These are phyloP conservation scores for Aelia acuminata DNA, from an alignment of 2,888 invertebrate species.

Conservation along the genomic window DNA sequence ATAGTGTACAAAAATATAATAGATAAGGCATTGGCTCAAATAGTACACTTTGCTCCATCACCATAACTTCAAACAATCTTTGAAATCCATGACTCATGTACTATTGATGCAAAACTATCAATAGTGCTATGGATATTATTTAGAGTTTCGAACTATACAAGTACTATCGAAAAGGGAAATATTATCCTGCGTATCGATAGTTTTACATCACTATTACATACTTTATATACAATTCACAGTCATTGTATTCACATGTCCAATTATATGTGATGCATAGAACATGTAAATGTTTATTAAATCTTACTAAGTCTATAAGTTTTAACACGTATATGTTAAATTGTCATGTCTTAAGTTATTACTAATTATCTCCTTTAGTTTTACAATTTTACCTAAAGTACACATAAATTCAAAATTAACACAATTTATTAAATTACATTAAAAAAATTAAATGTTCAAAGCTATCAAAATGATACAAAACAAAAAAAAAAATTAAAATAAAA, in stretches of 20 bases:
- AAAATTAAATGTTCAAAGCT: neutral
- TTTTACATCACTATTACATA: too few relatives aligned
- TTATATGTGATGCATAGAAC: neutral
- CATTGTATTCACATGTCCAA: neutral
- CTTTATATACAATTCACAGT: neutral
- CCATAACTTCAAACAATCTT: neutral
- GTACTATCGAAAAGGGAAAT: too few relatives aligned
- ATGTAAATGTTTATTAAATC: neutral
- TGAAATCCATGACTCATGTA: neutral
- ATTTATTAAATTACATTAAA: neutral
- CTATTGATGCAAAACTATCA: too few relatives aligned
- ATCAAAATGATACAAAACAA: too few relatives aligned
- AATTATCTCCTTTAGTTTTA: neutral
- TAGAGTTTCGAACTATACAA: too few relatives aligned
- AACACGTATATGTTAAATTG: neutral
- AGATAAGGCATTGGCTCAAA: too few relatives aligned
- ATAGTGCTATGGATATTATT: too few relatives aligned
- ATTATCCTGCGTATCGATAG: too few relatives aligned
- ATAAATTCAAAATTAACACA: neutral
- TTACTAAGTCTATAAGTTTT: neutral
- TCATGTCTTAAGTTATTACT: neutral
- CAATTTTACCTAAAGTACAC: neutral
- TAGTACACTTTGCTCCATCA: neutral
- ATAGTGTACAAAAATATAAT: too few relatives aligned
- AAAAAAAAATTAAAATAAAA: too few relatives aligned